Evolutionary conservation across 2,797 vertebrate species (phyloP), one percentile per base, ranked within the genome.

Genomic region (Dallia pectoralis): DNA sequence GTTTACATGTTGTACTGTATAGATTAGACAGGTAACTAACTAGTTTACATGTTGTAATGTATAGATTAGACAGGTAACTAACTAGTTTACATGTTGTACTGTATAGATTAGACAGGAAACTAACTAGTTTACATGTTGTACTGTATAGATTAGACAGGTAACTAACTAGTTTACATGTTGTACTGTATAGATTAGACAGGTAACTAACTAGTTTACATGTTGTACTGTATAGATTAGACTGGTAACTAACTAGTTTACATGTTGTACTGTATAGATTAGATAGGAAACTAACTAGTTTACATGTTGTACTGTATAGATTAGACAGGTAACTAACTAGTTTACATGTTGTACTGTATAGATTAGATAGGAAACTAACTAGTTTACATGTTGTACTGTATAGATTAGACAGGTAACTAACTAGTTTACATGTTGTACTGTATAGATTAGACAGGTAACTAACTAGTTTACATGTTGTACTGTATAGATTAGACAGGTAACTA

Each of bases 141-240:
- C 40, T 44, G 40, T 9, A 3, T 44, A 1, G 40, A 44, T 44
- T n/a, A 44, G 7, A 44, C 40, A n/a, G n/a, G n/a, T n/a, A n/a
- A n/a, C n/a, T n/a, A n/a, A n/a, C n/a, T n/a, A n/a, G n/a, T n/a
- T n/a, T n/a, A n/a, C n/a, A n/a, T n/a, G n/a, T n/a, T n/a, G n/a
- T n/a, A n/a, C 40, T 25, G 22, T 56, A 25, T 29, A 63, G 12
- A 32, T 44, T 44, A 12, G 14, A 25, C 27, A 30, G 27, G 19
- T 40, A 40, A n/a, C 93, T 32, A 89, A 99, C 98, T 96, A 99
- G 91, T 79, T 99, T n/a, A 9, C 7, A 44, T 8, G 40, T 44
- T 44, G 1, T 44, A 3, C 40, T 44, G 40, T 9, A 3, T 44
- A 1, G 40, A 44, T 44, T n/a, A 44, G 7, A 44, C 40, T n/a